phyloP scores from a whole-genome alignment of 2,113 vertebrate species.

The Paratilapia polleni region DNA sequence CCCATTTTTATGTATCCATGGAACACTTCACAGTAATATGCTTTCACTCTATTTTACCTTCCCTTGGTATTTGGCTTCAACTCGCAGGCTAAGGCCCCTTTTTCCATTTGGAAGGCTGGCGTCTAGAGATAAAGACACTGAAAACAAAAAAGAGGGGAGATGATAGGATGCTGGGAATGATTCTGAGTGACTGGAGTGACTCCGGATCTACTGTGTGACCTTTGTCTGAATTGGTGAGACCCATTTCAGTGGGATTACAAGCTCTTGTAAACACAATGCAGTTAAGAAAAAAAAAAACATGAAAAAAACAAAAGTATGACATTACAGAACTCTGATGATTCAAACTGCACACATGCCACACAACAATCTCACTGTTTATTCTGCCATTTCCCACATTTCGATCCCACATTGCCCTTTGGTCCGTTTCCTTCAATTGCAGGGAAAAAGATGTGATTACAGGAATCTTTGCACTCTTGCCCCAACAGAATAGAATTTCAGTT shows the following conservation, averaged over 20 bases:
- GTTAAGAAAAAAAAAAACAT: background rate
- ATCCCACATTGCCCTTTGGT: constrained; percentile 3
- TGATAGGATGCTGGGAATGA: constrained; percentile 27
- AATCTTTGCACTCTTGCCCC: constrained; percentile 26
- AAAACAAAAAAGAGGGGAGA: constrained; percentile 44
- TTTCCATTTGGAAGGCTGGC: constrained; percentile 64
- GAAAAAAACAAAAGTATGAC: constrained; percentile 12
- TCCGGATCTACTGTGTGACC: constrained; percentile 36
- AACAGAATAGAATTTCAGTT: constrained; percentile 34
- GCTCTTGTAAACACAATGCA: background rate
- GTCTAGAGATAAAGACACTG: constrained; percentile 66
- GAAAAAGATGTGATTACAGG: constrained; percentile 32
- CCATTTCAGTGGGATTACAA: constrained; percentile 31
- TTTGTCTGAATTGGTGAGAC: constrained; percentile 11
- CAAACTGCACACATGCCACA: constrained; percentile 1
- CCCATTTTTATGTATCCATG: constrained; percentile 60
- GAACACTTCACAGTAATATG: constrained; percentile 68
- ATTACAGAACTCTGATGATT: background rate
- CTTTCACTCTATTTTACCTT: constrained; percentile 69
- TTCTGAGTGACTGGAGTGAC: constrained; percentile 31
- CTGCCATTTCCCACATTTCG: background rate
- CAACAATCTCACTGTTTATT: background rate
- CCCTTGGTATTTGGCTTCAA: constrained; percentile 59
- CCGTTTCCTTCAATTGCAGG: constrained; percentile 12
- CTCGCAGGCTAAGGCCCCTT: constrained; percentile 21